These are phyloP conservation scores for Zaprionus obscuricornis DNA, from an alignment of 2,888 invertebrate species.

Conservation along the genomic window DNA sequence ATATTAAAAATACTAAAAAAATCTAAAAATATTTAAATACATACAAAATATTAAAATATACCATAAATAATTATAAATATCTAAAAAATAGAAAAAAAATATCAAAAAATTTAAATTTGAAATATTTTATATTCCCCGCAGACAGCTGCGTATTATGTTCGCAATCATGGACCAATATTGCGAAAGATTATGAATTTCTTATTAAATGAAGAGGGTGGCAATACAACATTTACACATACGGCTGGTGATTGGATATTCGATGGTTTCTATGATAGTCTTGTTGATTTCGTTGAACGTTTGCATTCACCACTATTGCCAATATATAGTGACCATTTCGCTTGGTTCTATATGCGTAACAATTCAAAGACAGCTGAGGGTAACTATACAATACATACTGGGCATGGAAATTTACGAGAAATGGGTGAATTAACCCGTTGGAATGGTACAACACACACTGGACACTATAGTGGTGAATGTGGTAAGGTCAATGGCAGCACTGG, in stretches of 20 bases:
- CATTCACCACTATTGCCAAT: conserved; percentile 84
- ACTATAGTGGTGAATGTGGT: conserved; percentile 87
- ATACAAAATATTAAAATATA: too few species aligned
- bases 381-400: conserved; percentile 90
- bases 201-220: conserved; percentile 84
- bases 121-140: too few species aligned
- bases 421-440: conserved; percentile 90
- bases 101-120: background rate
- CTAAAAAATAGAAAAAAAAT: background rate
- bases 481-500: conserved; percentile 89
- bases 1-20: background rate
- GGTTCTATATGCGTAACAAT: conserved; percentile 91
- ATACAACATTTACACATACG: conserved; percentile 85
- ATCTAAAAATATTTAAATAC: background rate
- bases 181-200: conserved; percentile 85
- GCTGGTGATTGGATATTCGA: conserved; percentile 89
- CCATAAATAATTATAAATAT: background rate
- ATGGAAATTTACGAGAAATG: conserved; percentile 86
- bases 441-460: conserved; percentile 85
- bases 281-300: conserved; percentile 85
- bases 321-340: conserved; percentile 90
- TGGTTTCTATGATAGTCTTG: conserved; percentile 90
- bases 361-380: conserved; percentile 89
- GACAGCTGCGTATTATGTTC: conserved; percentile 86
- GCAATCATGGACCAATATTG: conserved; percentile 82